A percentile compares a stretch with the other conserved stretches of the same genome.
Conservation (phyloP, 2,888 invertebrate genomes). For the Athripsodes cinereus region DNA sequence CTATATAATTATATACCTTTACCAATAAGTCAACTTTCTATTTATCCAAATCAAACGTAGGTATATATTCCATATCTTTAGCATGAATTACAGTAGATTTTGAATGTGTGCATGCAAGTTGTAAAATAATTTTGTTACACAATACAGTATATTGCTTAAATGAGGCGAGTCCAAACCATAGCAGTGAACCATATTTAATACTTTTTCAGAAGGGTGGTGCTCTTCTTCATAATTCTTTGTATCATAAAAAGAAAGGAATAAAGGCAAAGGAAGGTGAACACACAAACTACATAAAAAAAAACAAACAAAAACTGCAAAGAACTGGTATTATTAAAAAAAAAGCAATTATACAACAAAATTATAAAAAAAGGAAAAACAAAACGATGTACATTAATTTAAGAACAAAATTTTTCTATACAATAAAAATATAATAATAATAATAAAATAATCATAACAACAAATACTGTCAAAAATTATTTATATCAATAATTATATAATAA, state of each 20-base stretch:
- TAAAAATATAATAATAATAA: conserved; percentile 62
- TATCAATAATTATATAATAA: conserved; percentile 4
- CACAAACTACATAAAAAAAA: conserved; percentile 39
- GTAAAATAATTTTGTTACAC: too few species aligned
- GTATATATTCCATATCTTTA: too few species aligned
- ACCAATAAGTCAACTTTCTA: too few species aligned
- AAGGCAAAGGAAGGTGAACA: conserved; percentile 12
- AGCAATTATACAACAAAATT: conserved; percentile 71
- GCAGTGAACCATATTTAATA: too few species aligned
- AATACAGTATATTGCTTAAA: too few species aligned
- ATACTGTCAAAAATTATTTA: conserved; percentile 37
- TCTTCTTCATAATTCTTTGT: too few species aligned
- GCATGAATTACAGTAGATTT: too few species aligned
- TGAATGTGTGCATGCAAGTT: too few species aligned
- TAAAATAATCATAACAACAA: conserved; percentile 45
- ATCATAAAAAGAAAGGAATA: conserved; percentile 1
- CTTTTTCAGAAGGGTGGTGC: too few species aligned
- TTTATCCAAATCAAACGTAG: too few species aligned
- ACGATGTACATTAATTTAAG: conserved; percentile 72
- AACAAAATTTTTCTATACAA: conserved; percentile 63
- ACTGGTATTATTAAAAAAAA: conserved; percentile 67
- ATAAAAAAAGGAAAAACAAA: conserved; percentile 71
- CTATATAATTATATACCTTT: too few species aligned
- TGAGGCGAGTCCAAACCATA: too few species aligned
- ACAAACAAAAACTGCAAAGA: conserved; percentile 63